Evolutionary conservation across 2,888 invertebrate genomes (phyloP).

Genomic region (Drosophila putrida): DNA sequence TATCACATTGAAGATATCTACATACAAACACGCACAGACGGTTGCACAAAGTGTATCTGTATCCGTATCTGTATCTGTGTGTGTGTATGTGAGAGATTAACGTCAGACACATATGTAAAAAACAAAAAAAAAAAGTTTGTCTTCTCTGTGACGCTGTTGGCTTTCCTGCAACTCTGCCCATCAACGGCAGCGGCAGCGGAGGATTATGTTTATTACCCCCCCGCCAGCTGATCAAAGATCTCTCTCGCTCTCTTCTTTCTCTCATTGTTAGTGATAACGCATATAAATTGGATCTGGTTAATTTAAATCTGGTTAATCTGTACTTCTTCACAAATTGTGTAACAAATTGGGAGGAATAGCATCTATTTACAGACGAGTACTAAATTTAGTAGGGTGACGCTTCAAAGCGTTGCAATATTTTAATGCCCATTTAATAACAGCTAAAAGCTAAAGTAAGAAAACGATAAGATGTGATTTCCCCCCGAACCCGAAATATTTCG

Average conservation of each 20-base stretch:
- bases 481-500: not conserved
- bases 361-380: slow-evolving; percentile 5
- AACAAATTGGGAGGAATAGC: slow-evolving; percentile 15
- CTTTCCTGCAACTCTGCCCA: slow-evolving; percentile 37
- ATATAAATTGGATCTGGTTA: not conserved
- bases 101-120: slow-evolving; percentile 56
- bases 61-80: slow-evolving; percentile 6
- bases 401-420: not conserved
- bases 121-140: slow-evolving; percentile 35
- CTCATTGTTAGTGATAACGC: slow-evolving; percentile 13
- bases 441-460: not conserved
- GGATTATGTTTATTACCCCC: slow-evolving; percentile 69
- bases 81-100: slow-evolving; percentile 58
- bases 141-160: slow-evolving; percentile 44
- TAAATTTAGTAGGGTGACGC: slow-evolving; percentile 2
- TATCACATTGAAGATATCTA: slow-evolving; percentile 69
- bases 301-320: slow-evolving; percentile 20
- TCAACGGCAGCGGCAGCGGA: slow-evolving; percentile 40
- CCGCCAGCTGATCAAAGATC: slow-evolving; percentile 45
- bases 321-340: slow-evolving; percentile 27
- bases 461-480: slow-evolving; percentile 5
- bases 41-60: slow-evolving; percentile 29
- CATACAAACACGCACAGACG: slow-evolving; percentile 52
- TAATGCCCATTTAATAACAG: not conserved
- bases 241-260: not conserved